These are phyloP conservation scores for Notothenia coriiceps DNA, from an alignment of 2,113 vertebrate species.

Conservation along the genomic window DNA sequence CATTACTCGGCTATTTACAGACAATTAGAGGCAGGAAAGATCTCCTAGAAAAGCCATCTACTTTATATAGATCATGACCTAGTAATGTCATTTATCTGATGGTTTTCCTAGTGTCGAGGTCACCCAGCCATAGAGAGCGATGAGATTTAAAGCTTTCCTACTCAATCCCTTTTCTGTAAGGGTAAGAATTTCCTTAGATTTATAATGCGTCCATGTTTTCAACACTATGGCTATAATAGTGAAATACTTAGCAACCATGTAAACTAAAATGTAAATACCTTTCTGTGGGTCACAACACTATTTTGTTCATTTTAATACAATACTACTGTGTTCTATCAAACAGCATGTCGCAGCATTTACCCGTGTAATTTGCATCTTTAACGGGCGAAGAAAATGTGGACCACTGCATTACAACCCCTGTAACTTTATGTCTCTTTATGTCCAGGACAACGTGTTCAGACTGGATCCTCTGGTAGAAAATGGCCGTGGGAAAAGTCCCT, in stretches of 20 bases:
- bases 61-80: slow-evolving; percentile 31
- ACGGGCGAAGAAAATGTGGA: not conserved
- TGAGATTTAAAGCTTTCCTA: slow-evolving; percentile 20
- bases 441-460: slow-evolving; percentile 93
- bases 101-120: slow-evolving; percentile 24
- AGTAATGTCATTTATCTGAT: slow-evolving; percentile 36
- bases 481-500: slow-evolving; percentile 96
- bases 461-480: slow-evolving; percentile 93
- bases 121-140: slow-evolving; percentile 13
- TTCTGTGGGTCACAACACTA: not conserved
- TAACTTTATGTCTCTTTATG: slow-evolving; percentile 39
- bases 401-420: not conserved
- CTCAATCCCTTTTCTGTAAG: not conserved
- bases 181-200: not conserved
- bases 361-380: not conserved
- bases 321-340: not conserved
- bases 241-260: not conserved
- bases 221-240: not conserved
- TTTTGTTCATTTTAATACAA: slow-evolving; percentile 6
- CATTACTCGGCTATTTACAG: slow-evolving; percentile 62
- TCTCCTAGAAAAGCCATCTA: slow-evolving; percentile 38
- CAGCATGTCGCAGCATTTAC: not conserved
- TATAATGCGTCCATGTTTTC: too few relatives aligned
- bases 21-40: slow-evolving; percentile 52
- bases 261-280: not conserved